Evolutionary conservation across 2,888 invertebrate genomes (phyloP), one percentile per base, ranked within the genome.

Genomic region (Nematopogon swammerdamellus): DNA sequence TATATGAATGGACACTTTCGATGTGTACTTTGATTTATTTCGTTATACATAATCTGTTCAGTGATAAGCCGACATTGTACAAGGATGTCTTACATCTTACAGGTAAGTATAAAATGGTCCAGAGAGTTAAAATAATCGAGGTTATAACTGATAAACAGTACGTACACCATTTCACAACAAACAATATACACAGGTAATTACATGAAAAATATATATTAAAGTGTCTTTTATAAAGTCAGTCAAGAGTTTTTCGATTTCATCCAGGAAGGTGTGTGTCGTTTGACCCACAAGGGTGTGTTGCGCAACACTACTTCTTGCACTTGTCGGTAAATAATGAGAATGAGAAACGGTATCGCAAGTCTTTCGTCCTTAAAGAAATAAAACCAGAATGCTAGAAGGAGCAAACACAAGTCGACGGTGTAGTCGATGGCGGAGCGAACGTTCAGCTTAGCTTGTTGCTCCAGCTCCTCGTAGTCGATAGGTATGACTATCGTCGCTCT

Each of bases 281-380:
- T 59, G 51, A 84, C 63, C 85, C 85, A 85, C 56, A 77, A 74
- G 48, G 86, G 86, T 59, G 85, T 74, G 64, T 80, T 76, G 51
- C 72, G 68, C 48, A 74, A 63, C 19, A 91, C 65, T 50, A 86
- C 86, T 62, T 87, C 85, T 61, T 87, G 85, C 54, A 91, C 65
- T 63, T 91, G 89, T 51, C 92, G 82, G 65, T 90, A 92, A 46
- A 91, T 85, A 67, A 92, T 84, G 2, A 92, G 74, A 43, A 85
- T 79, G 52, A 92, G 80, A 57, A 92, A 85, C 29, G 92, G 92
- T 57, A 92, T 81, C n/a, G 91, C 90, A 46, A 91, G 79, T 55
- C 88, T 80, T 63, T 91, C 90, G 62, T 89, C 89, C 61, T 88
- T 88, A 62, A 91, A 92, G 50, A 91, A 70, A 68, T 91, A 92